Base-by-base conservation (phyloP, 2,113 vertebrate genomes). In the Eubucco bourcierii region DNA sequence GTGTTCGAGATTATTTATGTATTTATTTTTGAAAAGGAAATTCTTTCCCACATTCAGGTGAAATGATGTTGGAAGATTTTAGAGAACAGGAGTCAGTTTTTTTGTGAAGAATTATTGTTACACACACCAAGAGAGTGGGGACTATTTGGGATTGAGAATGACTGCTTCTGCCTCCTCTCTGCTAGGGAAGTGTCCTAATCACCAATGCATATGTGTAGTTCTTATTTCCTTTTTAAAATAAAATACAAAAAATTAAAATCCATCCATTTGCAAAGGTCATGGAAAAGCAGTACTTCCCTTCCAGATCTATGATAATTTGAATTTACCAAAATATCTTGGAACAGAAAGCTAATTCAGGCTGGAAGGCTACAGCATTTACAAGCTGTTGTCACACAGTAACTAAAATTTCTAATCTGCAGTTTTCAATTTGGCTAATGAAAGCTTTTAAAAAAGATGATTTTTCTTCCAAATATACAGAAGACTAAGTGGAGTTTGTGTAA, bases 391-490 rank as follows among this genome's bases (percentile, higher is more conserved):
- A 85, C 79, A 71, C 33, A 80, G 39, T 80, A 53, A 55, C 53
- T 12, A n/a, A 33, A 34, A 50, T 73, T 91, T 91, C 67, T 72
- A 75, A 78, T 75, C 58, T 52, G 34, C 34, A 84, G 13, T 81
- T 75, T 93, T 84, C 61, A 81, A 84, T 79, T 81, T 84, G 15
- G 34, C 18, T 86, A 83, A 85, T 72, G 75, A 88, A 92, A 86
- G 27, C 58, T 84, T 78, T 92, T 55, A 65, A 86, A 95, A 95
- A 76, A 60, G 33, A 78, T 75, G 0, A 24, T 66, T 95, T 95
- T 90, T 66, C 37, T 86, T 88, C 39, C 16, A 46, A 0, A 0
- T 17, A 20, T 9, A 47, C 12, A 46, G n/a, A 76, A 72, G 50
- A 68, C 55, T 65, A 55, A 93, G 28, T 55, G 29, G 63, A 66